These are phyloP conservation scores for Gymnosoma rotundatum DNA, from an alignment of 2,888 invertebrate species.

Conservation along the genomic window DNA sequence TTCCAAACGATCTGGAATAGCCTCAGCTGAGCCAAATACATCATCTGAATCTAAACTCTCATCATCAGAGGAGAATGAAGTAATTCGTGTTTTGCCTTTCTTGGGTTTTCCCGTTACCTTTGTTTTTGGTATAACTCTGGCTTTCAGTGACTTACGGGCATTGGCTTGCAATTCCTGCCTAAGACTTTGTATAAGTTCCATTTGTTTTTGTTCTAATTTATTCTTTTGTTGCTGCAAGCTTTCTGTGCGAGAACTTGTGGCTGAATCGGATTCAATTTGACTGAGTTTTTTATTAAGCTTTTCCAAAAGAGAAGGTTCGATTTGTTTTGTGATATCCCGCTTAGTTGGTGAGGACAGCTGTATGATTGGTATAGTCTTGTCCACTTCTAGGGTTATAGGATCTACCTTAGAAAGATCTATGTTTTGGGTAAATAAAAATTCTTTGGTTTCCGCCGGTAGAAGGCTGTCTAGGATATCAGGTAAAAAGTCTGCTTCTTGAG, in stretches of 20 bases:
- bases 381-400: slow-evolving; percentile 88
- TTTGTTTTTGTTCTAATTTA: slow-evolving; percentile 83
- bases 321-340: slow-evolving; percentile 87
- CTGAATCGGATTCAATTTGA: slow-evolving; percentile 90
- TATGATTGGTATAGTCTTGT: slow-evolving; percentile 84
- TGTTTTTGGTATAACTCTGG: slow-evolving; percentile 85
- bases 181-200: slow-evolving; percentile 83
- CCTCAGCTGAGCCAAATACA: slow-evolving; percentile 89
- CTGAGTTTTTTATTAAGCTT: slow-evolving; percentile 88
- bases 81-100: slow-evolving; percentile 88
- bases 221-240: slow-evolving; percentile 85
- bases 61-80: slow-evolving; percentile 89
- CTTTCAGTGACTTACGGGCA: slow-evolving; percentile 85
- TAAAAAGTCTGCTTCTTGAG: slow-evolving; percentile 81
- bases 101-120: slow-evolving; percentile 85
- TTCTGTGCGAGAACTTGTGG: slow-evolving; percentile 88
- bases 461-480: slow-evolving; percentile 83
- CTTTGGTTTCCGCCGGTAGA: slow-evolving; percentile 83
- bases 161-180: slow-evolving; percentile 85
- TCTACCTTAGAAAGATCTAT: slow-evolving; percentile 89
- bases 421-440: slow-evolving; percentile 89
- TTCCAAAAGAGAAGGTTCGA: slow-evolving; percentile 87
- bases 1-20: slow-evolving; percentile 87
- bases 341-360: slow-evolving; percentile 87
- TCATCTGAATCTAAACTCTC: slow-evolving; percentile 90